Evolutionary conservation across 1,140 invertebrate species (phyloP), one percentile per base, ranked within the genome.

Genomic region (Lutraria rhynchaena): DNA sequence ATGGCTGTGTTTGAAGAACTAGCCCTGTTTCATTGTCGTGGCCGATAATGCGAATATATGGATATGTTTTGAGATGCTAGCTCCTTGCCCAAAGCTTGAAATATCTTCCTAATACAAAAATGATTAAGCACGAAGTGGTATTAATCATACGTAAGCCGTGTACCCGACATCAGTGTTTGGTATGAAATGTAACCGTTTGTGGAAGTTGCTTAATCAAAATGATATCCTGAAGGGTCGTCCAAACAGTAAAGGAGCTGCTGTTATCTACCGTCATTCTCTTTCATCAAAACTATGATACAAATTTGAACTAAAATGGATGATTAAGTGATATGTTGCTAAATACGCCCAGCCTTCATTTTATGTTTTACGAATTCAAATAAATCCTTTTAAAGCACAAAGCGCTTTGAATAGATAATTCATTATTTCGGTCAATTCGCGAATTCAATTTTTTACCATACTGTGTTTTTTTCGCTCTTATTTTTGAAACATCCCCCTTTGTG

Each of bases 41-140:
- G 31, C 44, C 44, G 37, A 49, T 80, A 80, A 80, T 80, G 76
- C 76, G 76, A 31, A 49, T 74, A 74, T 74, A 74, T 74, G 49
- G 57, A 51, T 46, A 60, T 74, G 71, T 74, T 74, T 74, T 44
- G 27, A 5, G 57, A 22, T 60, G 33, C 57, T 61, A 74, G 53
- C 51, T 44, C 49, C 35, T 74, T 74, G 41, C 57, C 37, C 37
- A 41, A 41, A 29, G 11, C 57, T 27, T 19, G 2, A 41, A 51
- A 27, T 41, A 13, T 58, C 37, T 27, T 33, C 35, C 17, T 44
- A 41, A 60, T 41, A 44, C 55, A 41, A 29, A 11, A 55, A 74
- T 74, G 57, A 61, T 74, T 24, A 74, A 74, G 53, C 60, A 60
- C 60, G 22, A n/a, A 55, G 71, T n/a, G 13, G 37, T n/a, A 80